phyloP scores from a whole-genome alignment of 2,113 vertebrate species.

The Sigmodon hispidus region DNA sequence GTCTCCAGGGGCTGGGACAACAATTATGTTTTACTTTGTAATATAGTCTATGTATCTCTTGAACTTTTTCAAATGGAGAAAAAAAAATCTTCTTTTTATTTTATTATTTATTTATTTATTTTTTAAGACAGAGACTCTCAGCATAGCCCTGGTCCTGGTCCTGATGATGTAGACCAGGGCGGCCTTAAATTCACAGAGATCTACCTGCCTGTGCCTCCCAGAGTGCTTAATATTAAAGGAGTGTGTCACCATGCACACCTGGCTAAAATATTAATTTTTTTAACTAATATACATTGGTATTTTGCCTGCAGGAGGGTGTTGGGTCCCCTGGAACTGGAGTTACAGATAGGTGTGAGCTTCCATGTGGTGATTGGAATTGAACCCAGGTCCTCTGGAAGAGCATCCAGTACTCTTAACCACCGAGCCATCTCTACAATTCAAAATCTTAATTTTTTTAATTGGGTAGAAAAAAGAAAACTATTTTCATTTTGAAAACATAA shows the following conservation, averaged over 20 bases:
- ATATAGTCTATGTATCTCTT: not conserved
- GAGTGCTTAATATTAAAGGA: not conserved
- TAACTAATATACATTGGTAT: too few species aligned
- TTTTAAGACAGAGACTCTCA: not conserved
- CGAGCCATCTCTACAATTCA: not conserved
- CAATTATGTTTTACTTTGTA: not conserved
- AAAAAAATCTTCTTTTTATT: not conserved
- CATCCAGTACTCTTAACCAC: not conserved
- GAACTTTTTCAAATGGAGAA: conserved; percentile 8
- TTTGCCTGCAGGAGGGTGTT: not conserved
- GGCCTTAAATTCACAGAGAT: not conserved
- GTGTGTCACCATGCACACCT: not conserved
- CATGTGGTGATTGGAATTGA: not conserved
- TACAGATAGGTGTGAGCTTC: not conserved
- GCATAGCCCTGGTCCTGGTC: not conserved
- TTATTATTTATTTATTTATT: not conserved
- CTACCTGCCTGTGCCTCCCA: not conserved
- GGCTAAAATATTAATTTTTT: too few species aligned
- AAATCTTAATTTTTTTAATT: not conserved
- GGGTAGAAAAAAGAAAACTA: conserved; percentile 3
- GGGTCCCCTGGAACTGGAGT: not conserved
- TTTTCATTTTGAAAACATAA: conserved; percentile 57
- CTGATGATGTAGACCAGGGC: not conserved
- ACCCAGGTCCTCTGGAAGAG: not conserved
- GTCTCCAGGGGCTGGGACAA: not conserved